Evolutionary conservation across 2,113 vertebrate genomes (phyloP).

Genomic region (Cervus canadensis): DNA sequence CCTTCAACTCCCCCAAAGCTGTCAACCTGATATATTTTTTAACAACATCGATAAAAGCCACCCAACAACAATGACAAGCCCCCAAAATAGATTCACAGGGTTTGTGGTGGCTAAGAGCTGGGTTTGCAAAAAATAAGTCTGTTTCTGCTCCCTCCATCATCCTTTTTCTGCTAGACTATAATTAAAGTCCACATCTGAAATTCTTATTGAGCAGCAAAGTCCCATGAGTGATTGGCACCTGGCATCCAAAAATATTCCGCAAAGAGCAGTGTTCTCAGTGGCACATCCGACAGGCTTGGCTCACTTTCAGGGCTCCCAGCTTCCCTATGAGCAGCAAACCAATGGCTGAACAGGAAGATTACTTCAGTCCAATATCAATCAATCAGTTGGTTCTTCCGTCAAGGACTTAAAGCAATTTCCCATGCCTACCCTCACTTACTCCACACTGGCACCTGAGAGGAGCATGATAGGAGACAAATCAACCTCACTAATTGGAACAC

Average conservation of each 20-base stretch:
- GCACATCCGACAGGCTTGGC: conserved; percentile 59
- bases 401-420: conserved; percentile 60
- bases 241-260: conserved; percentile 67
- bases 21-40: conserved; percentile 34
- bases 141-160: conserved; percentile 18
- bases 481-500: conserved; percentile 53
- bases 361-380: conserved; percentile 57
- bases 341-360: conserved; percentile 69
- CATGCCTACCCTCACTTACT: conserved; percentile 58
- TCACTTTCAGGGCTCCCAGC: conserved; percentile 43
- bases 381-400: conserved; percentile 68
- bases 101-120: conserved; percentile 36
- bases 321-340: conserved; percentile 54
- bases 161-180: conserved; percentile 45
- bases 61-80: conserved; percentile 46
- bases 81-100: conserved; percentile 47
- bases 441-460: conserved; percentile 26
- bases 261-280: conserved; percentile 52
- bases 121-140: conserved; percentile 67
- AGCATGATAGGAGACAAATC: conserved; percentile 29
- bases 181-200: conserved; percentile 72
- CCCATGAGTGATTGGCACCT: conserved; percentile 71
- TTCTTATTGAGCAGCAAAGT: conserved; percentile 60
- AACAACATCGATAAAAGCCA: conserved; percentile 32
- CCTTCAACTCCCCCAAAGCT: not conserved